Conservation (phyloP, 2,797 vertebrate species). For the Tauraco hartlaubi region DNA sequence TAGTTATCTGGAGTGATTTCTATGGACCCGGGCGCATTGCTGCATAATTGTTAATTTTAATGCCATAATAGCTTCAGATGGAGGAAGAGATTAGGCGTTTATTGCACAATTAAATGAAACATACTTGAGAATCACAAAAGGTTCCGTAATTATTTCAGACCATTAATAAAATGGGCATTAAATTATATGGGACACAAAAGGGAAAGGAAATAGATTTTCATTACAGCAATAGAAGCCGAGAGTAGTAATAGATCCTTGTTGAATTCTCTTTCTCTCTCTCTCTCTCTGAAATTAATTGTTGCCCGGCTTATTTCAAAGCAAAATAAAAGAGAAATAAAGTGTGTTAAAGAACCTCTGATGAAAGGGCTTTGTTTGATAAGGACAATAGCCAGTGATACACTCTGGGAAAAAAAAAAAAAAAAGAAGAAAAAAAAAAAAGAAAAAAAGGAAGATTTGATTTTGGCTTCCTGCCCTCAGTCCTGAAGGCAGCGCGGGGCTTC, state of each 20-base stretch:
- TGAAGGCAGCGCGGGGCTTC: slow-evolving; percentile 28
- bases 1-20: slow-evolving; percentile 99
- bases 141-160: slow-evolving; percentile 99
- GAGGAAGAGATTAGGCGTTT: slow-evolving; percentile 99
- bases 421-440: slow-evolving; percentile 74
- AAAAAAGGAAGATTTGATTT: slow-evolving; percentile 76
- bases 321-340: slow-evolving; percentile 99
- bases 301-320: slow-evolving; percentile 99
- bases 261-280: slow-evolving; percentile 94
- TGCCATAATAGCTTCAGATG: slow-evolving; percentile 99
- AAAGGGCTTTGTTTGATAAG: slow-evolving; percentile 88
- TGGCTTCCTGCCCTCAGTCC: slow-evolving; percentile 75
- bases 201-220: slow-evolving; percentile 99
- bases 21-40: slow-evolving; percentile 99
- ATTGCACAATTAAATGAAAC: slow-evolving; percentile 99
- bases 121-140: slow-evolving; percentile 99
- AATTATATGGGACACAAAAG: slow-evolving; percentile 99
- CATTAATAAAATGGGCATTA: slow-evolving; percentile 99
- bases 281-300: slow-evolving; percentile 99
- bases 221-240: slow-evolving; percentile 99
- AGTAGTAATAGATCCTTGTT: slow-evolving; percentile 99
- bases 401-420: slow-evolving; percentile 85
- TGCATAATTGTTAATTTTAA: slow-evolving; percentile 99
- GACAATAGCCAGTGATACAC: slow-evolving; percentile 88
- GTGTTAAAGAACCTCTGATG: slow-evolving; percentile 87